Evolutionary conservation across 2,888 invertebrate species (phyloP), one percentile per base, ranked within the genome.

Genomic region (Drosophila demipolita): DNA sequence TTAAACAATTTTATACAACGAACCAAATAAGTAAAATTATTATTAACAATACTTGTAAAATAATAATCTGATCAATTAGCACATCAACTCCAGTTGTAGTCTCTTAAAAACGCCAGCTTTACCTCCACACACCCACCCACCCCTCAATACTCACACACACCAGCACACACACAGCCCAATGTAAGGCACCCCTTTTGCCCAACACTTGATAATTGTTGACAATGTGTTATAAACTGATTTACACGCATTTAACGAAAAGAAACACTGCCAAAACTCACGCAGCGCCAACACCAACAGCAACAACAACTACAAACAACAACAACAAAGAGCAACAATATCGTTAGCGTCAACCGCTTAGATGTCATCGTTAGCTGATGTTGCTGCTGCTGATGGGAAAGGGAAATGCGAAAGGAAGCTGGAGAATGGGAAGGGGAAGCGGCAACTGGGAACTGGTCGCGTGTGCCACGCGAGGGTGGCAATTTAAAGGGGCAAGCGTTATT

Each of bases 181-280:
- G 20, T 29, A 40, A 72, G 57, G 45, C 78, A 73, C 66, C 87
- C 80, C 72, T 50, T 73, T 59, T 60, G 38, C 66, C 66, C n/a
- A 86, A 78, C 76, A 87, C 75, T 86, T 79, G 75, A 82, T 88
- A 88, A 89, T 88, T 88, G 87, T 87, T 89, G 87, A 89, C 89
- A 88, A 89, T 89, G 88, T 87, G 86, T 87, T 89, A 84, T 87
- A 87, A 86, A 89, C 87, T 87, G 87, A 87, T 89, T 89, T 89
- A 85, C 89, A 84, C 84, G 89, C 89, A 78, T 85, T 85, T 85
- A 85, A 87, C 87, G 66, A 82, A 84, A 77, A 78, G 87, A 87
- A 87, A 79, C 81, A 89, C 79, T 89, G 87, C 81, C 87, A 88
- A 88, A 87, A 88, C 86, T 86, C 86, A 86, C 85, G 88, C 85